Conservation (phyloP, 2,113 vertebrate genomes). For the Nycticorax nycticorax region DNA sequence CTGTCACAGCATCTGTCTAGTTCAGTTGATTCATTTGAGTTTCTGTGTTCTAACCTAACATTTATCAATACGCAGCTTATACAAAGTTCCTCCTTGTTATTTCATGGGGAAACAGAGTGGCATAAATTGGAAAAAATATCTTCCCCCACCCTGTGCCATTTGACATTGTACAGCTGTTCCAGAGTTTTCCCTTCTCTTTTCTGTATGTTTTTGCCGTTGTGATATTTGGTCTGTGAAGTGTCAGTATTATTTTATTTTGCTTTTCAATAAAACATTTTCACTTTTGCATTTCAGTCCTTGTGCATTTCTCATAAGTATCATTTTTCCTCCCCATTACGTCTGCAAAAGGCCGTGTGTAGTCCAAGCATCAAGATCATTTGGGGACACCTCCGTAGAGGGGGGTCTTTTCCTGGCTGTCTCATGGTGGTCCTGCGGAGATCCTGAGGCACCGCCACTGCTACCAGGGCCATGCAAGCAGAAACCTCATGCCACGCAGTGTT, state of each 20-base stretch:
- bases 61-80: slow-evolving; percentile 29
- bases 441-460: background rate
- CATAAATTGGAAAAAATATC: background rate
- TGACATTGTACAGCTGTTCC: slow-evolving; percentile 2
- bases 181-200: background rate
- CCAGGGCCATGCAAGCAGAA: background rate
- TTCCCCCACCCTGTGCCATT: background rate
- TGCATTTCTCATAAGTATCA: slow-evolving; percentile 45
- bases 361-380: background rate
- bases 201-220: slow-evolving; percentile 42
- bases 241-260: slow-evolving; percentile 69
- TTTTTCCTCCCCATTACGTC: background rate
- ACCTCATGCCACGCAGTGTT: background rate
- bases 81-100: slow-evolving; percentile 12
- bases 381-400: background rate
- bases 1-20: background rate
- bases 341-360: background rate
- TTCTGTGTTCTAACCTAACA: background rate
- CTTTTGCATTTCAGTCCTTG: slow-evolving; percentile 68
- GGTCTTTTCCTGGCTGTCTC: background rate
- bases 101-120: background rate
- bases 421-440: background rate
- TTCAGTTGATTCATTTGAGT: background rate
- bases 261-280: slow-evolving; percentile 81
- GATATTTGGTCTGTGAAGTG: slow-evolving; percentile 36